These are phyloP conservation scores for Thaumetopoea pityocampa DNA, from an alignment of 1,140 invertebrate genomes.

Conservation along the genomic window DNA sequence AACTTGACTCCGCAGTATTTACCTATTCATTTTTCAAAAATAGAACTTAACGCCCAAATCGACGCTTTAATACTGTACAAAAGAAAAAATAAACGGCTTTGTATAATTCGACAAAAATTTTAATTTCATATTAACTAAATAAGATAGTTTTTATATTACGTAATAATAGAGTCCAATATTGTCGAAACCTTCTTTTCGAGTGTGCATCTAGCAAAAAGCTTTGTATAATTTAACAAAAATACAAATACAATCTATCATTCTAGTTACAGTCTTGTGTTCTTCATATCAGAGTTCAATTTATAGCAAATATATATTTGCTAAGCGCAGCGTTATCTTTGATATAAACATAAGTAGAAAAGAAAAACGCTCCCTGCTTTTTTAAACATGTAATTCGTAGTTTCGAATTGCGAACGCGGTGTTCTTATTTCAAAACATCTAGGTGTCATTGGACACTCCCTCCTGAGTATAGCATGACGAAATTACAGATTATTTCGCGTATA, in stretches of 20 bases:
- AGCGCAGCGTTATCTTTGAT: not conserved
- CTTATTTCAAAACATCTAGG: conserved; percentile 72
- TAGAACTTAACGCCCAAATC: conserved; percentile 73
- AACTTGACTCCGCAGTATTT: conserved; percentile 66
- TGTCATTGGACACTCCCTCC: conserved; percentile 70
- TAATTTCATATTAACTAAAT: conserved; percentile 8
- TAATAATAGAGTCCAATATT: conserved; percentile 25
- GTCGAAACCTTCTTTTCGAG: no score
- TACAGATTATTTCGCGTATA: no score
- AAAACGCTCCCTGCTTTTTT: conserved; percentile 69
- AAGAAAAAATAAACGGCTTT: conserved; percentile 74
- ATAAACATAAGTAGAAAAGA: conserved; percentile 32
- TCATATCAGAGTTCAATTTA: conserved; percentile 23
- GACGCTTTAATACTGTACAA: conserved; percentile 65
- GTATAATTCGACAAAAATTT: conserved; percentile 51
- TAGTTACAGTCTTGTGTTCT: no score
- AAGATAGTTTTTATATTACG: conserved; percentile 12
- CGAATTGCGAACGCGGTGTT: conserved; percentile 70
- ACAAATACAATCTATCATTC: no score
- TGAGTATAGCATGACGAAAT: conserved; percentile 34
- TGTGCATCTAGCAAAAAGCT: no score
- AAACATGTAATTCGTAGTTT: conserved; percentile 73
- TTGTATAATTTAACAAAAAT: no score
- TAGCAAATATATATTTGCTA: conserved; percentile 18
- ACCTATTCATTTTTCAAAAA: conserved; percentile 75